Conservation (phyloP, 2,797 vertebrate genomes). For the Enteromius viviparus region DNA sequence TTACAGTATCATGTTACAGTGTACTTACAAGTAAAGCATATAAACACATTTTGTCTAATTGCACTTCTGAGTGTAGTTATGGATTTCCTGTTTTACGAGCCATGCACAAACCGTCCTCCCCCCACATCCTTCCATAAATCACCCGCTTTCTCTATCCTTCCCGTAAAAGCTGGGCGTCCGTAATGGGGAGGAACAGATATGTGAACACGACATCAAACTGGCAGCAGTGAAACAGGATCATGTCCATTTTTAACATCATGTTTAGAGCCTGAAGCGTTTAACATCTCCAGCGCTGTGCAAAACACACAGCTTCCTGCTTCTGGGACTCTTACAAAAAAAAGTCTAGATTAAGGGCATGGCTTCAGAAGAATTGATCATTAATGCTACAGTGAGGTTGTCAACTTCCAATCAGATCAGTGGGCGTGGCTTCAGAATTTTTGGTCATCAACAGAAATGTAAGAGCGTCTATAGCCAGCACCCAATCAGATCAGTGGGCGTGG, state of each 20-base stretch:
- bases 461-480: no score
- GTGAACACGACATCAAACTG: constrained; percentile 25
- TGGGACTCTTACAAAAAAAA: neutral
- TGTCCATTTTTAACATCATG: constrained; percentile 16
- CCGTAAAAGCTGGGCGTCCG: neutral
- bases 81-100: constrained; percentile 49
- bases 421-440: no score
- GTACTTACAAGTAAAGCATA: constrained; percentile 38
- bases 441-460: no score
- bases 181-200: constrained; percentile 12
- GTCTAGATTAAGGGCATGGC: neutral
- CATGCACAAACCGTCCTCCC: neutral
- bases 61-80: constrained; percentile 74
- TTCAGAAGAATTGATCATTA: neutral
- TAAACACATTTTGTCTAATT: constrained; percentile 69
- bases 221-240: constrained; percentile 28
- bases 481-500: neutral
- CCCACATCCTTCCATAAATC: constrained; percentile 10
- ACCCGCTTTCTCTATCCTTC: neutral
- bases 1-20: constrained; percentile 36
- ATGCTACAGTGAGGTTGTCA: no score
- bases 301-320: constrained; percentile 3
- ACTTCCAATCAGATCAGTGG: constrained; percentile 41
- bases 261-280: constrained; percentile 27
- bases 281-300: constrained; percentile 10